A percentile compares a stretch with the other conserved stretches of the same genome.
Conservation (phyloP, 2,113 vertebrate species). For the Varanus salvator region DNA sequence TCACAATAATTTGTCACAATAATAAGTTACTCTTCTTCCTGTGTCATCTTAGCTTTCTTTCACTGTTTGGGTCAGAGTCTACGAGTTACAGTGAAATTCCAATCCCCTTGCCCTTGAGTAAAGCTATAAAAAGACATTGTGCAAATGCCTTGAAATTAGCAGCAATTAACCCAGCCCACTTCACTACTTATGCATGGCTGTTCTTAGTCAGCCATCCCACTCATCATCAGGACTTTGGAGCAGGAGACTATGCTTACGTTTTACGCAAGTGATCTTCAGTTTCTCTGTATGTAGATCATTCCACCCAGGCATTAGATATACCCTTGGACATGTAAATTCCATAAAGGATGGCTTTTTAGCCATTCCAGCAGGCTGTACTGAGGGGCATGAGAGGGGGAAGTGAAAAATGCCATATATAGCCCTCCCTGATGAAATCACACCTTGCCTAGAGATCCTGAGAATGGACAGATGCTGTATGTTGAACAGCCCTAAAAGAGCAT, state of each 20-base stretch:
- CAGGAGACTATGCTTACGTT: slow-evolving; percentile 21
- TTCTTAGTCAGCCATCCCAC: slow-evolving; percentile 34
- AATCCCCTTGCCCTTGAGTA: slow-evolving; percentile 34
- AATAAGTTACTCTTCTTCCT: neutral
- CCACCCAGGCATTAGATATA: neutral
- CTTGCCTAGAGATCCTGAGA: too few species aligned
- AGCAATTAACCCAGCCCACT: slow-evolving; percentile 44
- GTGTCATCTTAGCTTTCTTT: slow-evolving; percentile 3
- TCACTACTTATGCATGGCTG: neutral
- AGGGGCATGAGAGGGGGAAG: too few species aligned
- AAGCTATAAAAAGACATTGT: slow-evolving; percentile 28
- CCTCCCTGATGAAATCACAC: too few species aligned
- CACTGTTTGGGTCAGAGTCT: slow-evolving; percentile 29
- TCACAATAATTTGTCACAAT: neutral
- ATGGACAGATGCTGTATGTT: too few species aligned
- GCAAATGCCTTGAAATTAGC: slow-evolving; percentile 37
- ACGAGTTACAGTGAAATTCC: slow-evolving; percentile 7
- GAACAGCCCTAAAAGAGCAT: too few species aligned
- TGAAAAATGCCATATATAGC: too few species aligned
- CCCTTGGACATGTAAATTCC: neutral
- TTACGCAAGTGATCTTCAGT: neutral
- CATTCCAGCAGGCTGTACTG: too few species aligned
- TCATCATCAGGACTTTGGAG: slow-evolving; percentile 24
- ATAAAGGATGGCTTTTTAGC: too few species aligned
- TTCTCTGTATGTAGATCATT: neutral